Conservation (phyloP, 2,888 invertebrate genomes). For the Hyalella azteca region DNA sequence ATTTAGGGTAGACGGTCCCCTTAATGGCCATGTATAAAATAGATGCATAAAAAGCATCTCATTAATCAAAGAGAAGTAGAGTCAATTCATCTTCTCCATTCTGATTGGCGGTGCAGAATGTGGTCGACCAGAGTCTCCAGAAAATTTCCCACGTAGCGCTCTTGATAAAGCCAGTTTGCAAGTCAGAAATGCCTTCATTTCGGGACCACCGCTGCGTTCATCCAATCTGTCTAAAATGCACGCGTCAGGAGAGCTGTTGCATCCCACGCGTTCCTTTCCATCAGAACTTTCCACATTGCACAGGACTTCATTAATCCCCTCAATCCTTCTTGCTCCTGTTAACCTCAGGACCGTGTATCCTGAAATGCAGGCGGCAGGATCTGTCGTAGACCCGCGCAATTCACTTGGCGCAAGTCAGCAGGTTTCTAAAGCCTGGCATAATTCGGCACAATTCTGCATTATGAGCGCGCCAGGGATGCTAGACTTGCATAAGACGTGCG, state of each 20-base stretch:
- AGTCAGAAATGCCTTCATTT: too few relatives aligned
- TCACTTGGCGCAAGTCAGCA: not conserved
- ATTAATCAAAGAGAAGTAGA: too few relatives aligned
- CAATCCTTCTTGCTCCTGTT: constrained; percentile 9
- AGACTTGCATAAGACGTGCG: too few relatives aligned
- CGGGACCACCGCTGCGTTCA: not conserved
- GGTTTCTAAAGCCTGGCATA: constrained; percentile 3
- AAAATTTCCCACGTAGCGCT: too few relatives aligned
- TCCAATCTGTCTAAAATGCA: constrained; percentile 13
- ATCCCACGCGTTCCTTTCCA: constrained; percentile 12
- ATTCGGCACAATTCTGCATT: not conserved
- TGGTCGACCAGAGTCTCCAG: too few relatives aligned
- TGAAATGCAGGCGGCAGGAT: not conserved
- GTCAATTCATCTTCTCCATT: too few relatives aligned
- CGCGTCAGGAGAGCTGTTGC: not conserved
- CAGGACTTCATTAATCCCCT: constrained; percentile 16
- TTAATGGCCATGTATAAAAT: too few relatives aligned
- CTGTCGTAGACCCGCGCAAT: not conserved
- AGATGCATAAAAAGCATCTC: too few relatives aligned
- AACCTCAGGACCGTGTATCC: not conserved
- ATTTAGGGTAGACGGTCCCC: too few relatives aligned
- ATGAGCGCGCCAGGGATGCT: not conserved
- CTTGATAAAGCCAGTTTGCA: too few relatives aligned
- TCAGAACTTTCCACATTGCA: constrained; percentile 10
- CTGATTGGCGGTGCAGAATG: too few relatives aligned